A percentile compares a stretch with the other conserved stretches of the same genome.
Evolutionary conservation across 2,888 invertebrate genomes (phyloP).

Genomic region (Ophioninae sp.): DNA sequence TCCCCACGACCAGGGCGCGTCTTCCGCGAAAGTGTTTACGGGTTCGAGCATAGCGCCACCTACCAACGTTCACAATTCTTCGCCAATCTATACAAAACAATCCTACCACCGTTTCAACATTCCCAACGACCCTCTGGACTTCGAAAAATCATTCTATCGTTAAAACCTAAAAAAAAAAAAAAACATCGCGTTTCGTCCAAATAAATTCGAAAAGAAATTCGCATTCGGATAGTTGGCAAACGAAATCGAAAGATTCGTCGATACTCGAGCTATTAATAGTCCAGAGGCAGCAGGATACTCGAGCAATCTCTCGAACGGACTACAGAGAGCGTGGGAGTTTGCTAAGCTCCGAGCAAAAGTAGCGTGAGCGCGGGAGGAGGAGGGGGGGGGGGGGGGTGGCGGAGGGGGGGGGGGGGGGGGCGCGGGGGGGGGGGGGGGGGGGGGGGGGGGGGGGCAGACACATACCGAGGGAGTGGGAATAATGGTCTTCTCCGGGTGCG

Average conservation of each 20-base stretch:
- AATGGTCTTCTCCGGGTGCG: slow-evolving; percentile 40
- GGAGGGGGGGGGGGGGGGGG: background rate
- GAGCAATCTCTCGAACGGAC: slow-evolving; percentile 29
- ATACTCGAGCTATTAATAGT: slow-evolving; percentile 55
- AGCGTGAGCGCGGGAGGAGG: slow-evolving; percentile 2
- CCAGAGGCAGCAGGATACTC: slow-evolving; percentile 45
- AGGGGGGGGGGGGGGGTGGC: background rate
- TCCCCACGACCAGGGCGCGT: no score
- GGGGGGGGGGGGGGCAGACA: slow-evolving; percentile 4
- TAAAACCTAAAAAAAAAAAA: background rate
- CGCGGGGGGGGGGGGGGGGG: background rate
- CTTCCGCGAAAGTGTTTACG: no score
- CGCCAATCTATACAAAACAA: no score
- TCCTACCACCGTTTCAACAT: no score
- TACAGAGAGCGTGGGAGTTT: slow-evolving; percentile 39
- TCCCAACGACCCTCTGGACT: no score
- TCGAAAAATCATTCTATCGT: background rate
- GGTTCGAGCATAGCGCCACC: no score
- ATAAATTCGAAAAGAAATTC: slow-evolving; percentile 5
- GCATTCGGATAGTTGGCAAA: slow-evolving; percentile 3
- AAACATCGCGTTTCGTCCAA: background rate
- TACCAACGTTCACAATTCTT: no score
- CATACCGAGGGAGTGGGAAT: slow-evolving; percentile 37
- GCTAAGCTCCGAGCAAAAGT: background rate
- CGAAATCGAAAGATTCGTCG: slow-evolving; percentile 32